Evolutionary conservation across 2,888 invertebrate species (phyloP).

Genomic region (Erebia palarica): DNA sequence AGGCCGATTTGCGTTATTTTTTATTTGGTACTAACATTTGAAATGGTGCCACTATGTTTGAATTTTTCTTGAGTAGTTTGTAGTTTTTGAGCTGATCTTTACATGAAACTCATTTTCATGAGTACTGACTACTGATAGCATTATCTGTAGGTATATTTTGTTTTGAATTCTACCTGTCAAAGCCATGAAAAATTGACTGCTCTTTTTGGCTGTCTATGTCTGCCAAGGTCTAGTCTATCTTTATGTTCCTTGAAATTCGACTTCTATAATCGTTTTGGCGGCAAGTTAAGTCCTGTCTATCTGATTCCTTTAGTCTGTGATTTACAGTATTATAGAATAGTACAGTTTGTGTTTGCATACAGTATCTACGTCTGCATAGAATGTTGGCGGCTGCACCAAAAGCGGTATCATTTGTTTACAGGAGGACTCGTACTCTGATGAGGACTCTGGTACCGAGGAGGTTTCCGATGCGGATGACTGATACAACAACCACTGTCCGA

Average conservation of each 20-base stretch:
- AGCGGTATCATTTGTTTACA: slow-evolving; percentile 75
- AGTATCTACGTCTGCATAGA: slow-evolving; percentile 68
- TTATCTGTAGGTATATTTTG: no score
- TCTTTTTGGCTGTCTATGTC: no score
- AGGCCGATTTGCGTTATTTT: neutral
- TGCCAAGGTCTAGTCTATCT: no score
- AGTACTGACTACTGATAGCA: no score
- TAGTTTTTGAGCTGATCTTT: neutral
- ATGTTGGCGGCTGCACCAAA: slow-evolving; percentile 58
- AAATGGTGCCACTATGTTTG: neutral
- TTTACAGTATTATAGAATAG: neutral
- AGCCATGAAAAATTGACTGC: no score
- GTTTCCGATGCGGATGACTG: slow-evolving; percentile 76
- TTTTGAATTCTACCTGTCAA: no score
- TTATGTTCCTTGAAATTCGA: neutral
- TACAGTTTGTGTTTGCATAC: slow-evolving; percentile 41
- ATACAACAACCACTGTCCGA: slow-evolving; percentile 54
- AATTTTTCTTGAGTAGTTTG: neutral
- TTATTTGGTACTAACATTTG: neutral
- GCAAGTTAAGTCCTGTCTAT: neutral
- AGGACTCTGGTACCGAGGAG: slow-evolving; percentile 78
- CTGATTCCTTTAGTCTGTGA: neutral
- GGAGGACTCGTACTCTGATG: slow-evolving; percentile 80
- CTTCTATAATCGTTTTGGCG: neutral
- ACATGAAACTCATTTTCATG: no score